phyloP scores from a whole-genome alignment of 1,140 invertebrate genomes.

The Halictus rubicundus region DNA sequence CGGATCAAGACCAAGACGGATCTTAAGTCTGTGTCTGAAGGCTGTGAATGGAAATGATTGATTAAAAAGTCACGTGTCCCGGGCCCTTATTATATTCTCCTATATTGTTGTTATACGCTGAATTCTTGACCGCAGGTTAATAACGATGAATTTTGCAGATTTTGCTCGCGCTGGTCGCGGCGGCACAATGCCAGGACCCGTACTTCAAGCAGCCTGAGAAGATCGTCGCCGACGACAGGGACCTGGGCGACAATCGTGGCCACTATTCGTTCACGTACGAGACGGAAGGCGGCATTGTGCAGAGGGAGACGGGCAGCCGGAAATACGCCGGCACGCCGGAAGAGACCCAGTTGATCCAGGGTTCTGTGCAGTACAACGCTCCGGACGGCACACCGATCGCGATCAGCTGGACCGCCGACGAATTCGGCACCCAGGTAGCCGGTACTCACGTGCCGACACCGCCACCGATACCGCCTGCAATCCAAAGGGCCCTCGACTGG shows the following conservation, averaged over 20 bases:
- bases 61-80: too few relatives aligned
- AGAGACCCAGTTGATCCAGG: slow-evolving; percentile 80
- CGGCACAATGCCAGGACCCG: slow-evolving; percentile 55
- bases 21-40: too few relatives aligned
- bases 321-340: slow-evolving; percentile 78
- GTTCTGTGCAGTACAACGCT: slow-evolving; percentile 82
- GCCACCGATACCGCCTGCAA: slow-evolving; percentile 88
- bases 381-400: slow-evolving; percentile 81
- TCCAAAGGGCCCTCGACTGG: slow-evolving; percentile 88
- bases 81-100: too few relatives aligned
- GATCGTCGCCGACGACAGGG: slow-evolving; percentile 68
- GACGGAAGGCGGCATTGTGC: slow-evolving; percentile 80
- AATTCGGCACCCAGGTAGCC: slow-evolving; percentile 78
- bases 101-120: too few relatives aligned
- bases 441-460: slow-evolving; percentile 88
- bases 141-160: slow-evolving; percentile 51
- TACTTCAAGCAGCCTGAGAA: slow-evolving; percentile 78
- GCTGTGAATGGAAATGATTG: too few relatives aligned
- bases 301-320: slow-evolving; percentile 77
- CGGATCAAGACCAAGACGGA: too few relatives aligned
- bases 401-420: slow-evolving; percentile 80
- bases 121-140: neutral
- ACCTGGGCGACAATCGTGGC: slow-evolving; percentile 74
- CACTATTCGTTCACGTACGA: slow-evolving; percentile 78
- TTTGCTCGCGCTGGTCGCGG: slow-evolving; percentile 48